A percentile compares a stretch with the other conserved stretches of the same genome.
phyloP scores from a whole-genome alignment of 2,888 invertebrate species.

The Pteria penguin region DNA sequence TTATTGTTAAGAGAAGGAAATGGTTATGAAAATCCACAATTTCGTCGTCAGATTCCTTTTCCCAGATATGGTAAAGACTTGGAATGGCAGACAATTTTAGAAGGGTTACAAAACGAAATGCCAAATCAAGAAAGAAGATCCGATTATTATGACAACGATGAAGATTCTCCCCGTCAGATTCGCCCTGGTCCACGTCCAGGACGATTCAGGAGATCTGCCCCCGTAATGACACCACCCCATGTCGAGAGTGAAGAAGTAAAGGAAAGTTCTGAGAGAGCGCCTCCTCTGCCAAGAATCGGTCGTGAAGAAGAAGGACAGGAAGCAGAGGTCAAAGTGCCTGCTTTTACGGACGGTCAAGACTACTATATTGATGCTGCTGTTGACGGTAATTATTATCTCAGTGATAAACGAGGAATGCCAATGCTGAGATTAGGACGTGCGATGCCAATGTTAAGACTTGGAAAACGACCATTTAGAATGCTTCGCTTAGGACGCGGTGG shows the following conservation, averaged over 20 bases:
- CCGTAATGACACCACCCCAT: slow-evolving; percentile 1
- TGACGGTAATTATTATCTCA: slow-evolving; percentile 12
- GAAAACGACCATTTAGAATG: slow-evolving; percentile 59
- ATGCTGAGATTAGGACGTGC: slow-evolving; percentile 49
- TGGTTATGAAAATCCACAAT: background rate
- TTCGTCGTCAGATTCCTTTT: slow-evolving; percentile 55
- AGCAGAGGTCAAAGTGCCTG: slow-evolving; percentile 14
- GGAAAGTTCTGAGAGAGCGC: slow-evolving; percentile 21
- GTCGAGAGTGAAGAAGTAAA: slow-evolving; percentile 6
- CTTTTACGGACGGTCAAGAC: slow-evolving; percentile 1
- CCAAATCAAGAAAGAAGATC: slow-evolving; percentile 35
- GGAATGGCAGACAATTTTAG: slow-evolving; percentile 36
- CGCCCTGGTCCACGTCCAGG: slow-evolving; percentile 60
- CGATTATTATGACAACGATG: slow-evolving; percentile 47
- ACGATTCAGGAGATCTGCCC: slow-evolving; percentile 36
- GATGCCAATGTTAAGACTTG: slow-evolving; percentile 64
- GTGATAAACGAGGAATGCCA: slow-evolving; percentile 43
- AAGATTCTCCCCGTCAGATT: slow-evolving; percentile 48
- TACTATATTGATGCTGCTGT: slow-evolving; percentile 12
- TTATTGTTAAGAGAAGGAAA: slow-evolving; percentile 6
- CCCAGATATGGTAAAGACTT: slow-evolving; percentile 61
- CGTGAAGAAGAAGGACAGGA: slow-evolving; percentile 5
- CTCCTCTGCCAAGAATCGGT: slow-evolving; percentile 36
- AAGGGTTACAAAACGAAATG: slow-evolving; percentile 3
- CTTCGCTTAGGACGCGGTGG: slow-evolving; percentile 48